These are phyloP conservation scores for Cotesia vestalis DNA, from an alignment of 1,140 invertebrate genomes.

Conservation along the genomic window DNA sequence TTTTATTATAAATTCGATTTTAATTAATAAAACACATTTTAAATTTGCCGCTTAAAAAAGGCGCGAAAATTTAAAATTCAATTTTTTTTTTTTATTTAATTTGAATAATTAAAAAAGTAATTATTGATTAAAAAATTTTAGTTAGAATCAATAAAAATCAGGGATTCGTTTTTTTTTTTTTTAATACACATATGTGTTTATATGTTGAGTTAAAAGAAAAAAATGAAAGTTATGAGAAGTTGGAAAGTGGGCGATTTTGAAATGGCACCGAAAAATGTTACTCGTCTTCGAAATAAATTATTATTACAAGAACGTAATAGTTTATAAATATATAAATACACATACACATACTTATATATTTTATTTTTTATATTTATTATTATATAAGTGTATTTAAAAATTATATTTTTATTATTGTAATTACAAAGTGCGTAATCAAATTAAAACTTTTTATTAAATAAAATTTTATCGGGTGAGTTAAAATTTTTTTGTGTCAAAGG, in stretches of 20 bases:
- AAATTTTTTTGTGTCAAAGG: not conserved
- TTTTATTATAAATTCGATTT: no score
- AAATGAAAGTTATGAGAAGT: conserved; percentile 21
- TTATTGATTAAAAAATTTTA: no score
- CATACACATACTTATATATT: no score
- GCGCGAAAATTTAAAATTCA: no score
- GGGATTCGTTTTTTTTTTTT: not conserved
- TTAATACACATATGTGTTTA: not conserved
- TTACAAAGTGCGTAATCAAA: no score
- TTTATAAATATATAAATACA: not conserved
- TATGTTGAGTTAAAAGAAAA: not conserved
- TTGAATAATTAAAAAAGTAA: no score
- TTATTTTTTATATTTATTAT: not conserved
- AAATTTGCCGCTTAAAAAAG: no score
- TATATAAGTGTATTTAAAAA: conserved; percentile 8
- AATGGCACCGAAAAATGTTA: conserved; percentile 18
- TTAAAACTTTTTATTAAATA: not conserved
- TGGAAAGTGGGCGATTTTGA: conserved; percentile 25
- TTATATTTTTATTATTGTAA: no score
- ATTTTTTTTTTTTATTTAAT: no score
- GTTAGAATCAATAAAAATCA: no score
- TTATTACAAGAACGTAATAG: conserved; percentile 6
- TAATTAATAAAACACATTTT: no score
- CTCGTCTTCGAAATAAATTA: conserved; percentile 9
- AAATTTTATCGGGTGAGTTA: not conserved